Evolutionary conservation across 2,113 vertebrate genomes (phyloP), one percentile per base, ranked within the genome.

Genomic region (Colaptes auratus): DNA sequence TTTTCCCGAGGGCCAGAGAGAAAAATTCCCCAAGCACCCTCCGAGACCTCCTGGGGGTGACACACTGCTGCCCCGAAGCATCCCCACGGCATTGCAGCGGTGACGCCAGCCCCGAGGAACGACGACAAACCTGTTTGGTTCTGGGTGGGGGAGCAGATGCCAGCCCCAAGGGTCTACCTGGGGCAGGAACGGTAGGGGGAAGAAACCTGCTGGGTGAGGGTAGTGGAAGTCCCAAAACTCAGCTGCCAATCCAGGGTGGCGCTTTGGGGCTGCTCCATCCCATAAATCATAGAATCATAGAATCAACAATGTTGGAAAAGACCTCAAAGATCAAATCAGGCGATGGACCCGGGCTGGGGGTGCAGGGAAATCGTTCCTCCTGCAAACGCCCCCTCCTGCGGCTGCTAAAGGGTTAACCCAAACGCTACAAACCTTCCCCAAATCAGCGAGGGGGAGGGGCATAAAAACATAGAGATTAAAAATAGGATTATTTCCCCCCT

Each of bases 1-100:
- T 86, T 93, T 81, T 80, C 77, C 80, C 69, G 48, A 81, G 36
- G 7, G 48, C 44, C 6, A 3, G 17, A 30, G 35, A 53, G 39
- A 42, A 70, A 87, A 76, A 44, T 0, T 10, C 65, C 25, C 39
- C 1, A 3, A 55, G 80, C 5, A 3, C n/a, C 30, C 15, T 11
- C 24, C 25, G 5, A 64, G 35, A 12, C 64, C 59, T 25, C 1
- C 0, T 2, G 11, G 27, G 35, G 48, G 14, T 46, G 27, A 33
- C 7, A 1, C 28, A 1, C 28, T 9, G 4, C 3, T 24, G 42
- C 59, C 82, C 82, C 1, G 0, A 58, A 71, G 71, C 2, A 0
- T 39, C 42, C 48, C 39, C 7, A 0, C 2, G 1, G 35, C 6
- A 0, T 1, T 0, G 33, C 2, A 0, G 39, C 0, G 2, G 20